Base-by-base conservation (phyloP, 2,797 vertebrate genomes). In the Argentina silus region DNA sequence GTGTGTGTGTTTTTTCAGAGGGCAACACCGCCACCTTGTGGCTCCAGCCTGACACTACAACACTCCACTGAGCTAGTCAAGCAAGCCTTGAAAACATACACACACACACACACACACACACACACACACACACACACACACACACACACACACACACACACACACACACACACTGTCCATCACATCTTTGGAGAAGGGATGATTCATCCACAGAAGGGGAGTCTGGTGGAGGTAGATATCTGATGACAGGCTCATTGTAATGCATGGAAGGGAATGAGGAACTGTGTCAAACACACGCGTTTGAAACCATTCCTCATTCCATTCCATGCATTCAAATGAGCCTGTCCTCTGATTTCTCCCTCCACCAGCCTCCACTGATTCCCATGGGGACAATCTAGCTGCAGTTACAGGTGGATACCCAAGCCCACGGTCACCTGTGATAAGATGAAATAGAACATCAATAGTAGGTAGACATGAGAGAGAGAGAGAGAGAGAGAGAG, bases 381-480 rank as follows among this genome's bases (percentile, higher is more conserved):
- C 69, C 9, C 70, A 48, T 74, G 79, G 79, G 83, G 81, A 86
- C 72, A 14, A 81, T 36, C 2, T 36, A 36, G 4, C 27, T 36
- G 27, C 27, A 36, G 4, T 36, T 36, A 36, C 27, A 36, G 27
- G 27, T 36, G 27, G 27, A 36, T 36, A 36, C 1, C 27, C 27
- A 36, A 36, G 27, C 27, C 87, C 83, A 86, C 86, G 86, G 90
- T 62, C 87, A 90, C 90, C 73, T 4, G 72, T 74, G 84, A 83
- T 82, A 73, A 63, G 76, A 65, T 67, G 81, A 27, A n/a, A 19
- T 17, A 48, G 48, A 51, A 15, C 50, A 55, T 51, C 48, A 15
- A 27, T 14, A n/a, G 66, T 15, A 42, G n/a, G 53, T n/a, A 19
- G 10, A 3, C 9, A 17, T 17, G 19, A 14, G 45, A 8, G 64